Conservation (phyloP, 2,113 vertebrate species). For the Mirza zaza region DNA sequence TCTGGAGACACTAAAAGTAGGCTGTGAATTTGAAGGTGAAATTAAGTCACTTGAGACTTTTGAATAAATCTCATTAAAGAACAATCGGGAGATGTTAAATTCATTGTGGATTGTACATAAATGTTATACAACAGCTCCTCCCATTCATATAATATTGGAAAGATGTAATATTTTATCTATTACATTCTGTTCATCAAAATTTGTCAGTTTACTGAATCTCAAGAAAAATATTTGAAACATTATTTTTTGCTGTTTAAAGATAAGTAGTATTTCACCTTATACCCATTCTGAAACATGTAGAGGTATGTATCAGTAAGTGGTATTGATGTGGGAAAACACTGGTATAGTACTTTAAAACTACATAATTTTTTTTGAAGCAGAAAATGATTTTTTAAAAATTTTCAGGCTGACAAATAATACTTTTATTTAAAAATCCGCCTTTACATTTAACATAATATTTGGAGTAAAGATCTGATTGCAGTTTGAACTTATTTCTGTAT, state of each 20-base stretch:
- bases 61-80: not conserved
- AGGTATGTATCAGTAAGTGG: not conserved
- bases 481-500: not conserved
- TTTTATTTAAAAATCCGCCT: not conserved
- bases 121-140: not conserved
- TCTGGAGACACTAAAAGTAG: not conserved
- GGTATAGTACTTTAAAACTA: not conserved
- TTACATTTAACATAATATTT: not conserved
- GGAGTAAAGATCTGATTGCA: not conserved
- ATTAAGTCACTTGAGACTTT: not conserved
- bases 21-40: not conserved
- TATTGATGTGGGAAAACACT: not conserved
- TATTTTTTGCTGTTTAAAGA: slow-evolving; percentile 6
- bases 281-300: not conserved
- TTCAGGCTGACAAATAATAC: not conserved
- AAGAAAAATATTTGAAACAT: not conserved
- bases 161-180: not conserved
- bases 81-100: not conserved
- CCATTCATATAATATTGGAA: not conserved
- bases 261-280: not conserved
- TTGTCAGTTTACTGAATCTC: not conserved
- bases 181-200: not conserved
- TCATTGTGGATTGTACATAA: not conserved
- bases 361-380: not conserved
- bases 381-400: not conserved